Percentiles rank a stretch among this genome's conserved stretches.
Evolutionary conservation across 2,113 vertebrate species (phyloP).

Genomic region (Caranx ignobilis): DNA sequence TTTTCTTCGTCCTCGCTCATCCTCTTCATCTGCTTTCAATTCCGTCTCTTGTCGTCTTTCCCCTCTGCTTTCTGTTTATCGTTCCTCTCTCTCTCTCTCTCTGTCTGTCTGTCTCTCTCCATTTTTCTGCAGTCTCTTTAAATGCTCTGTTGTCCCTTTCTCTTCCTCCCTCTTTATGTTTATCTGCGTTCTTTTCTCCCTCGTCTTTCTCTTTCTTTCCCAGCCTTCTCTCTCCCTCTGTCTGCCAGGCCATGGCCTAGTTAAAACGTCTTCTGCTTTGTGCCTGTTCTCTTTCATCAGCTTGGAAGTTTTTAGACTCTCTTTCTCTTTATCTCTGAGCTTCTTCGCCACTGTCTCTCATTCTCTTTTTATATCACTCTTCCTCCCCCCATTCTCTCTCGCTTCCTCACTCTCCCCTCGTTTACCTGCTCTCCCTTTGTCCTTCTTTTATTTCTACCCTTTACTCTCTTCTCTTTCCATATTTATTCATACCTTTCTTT

Average conservation of each 20-base stretch:
- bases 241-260: slow-evolving; percentile 64
- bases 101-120: background rate
- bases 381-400: background rate
- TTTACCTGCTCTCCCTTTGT: slow-evolving; percentile 40
- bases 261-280: slow-evolving; percentile 63
- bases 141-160: slow-evolving; percentile 16
- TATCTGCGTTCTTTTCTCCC: slow-evolving; percentile 29
- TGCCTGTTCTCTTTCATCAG: slow-evolving; percentile 61
- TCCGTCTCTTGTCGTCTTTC: slow-evolving; percentile 1
- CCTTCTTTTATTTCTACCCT: slow-evolving; percentile 3
- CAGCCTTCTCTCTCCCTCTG: slow-evolving; percentile 20
- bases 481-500: slow-evolving; percentile 37
- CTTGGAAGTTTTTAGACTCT: slow-evolving; percentile 52
- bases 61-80: background rate
- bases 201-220: slow-evolving; percentile 10
- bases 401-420: background rate
- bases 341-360: slow-evolving; percentile 17
- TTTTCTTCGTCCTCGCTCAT: background rate
- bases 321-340: slow-evolving; percentile 19
- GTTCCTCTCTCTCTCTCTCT: background rate
- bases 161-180: slow-evolving; percentile 30
- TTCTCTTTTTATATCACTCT: slow-evolving; percentile 4
- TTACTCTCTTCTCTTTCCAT: slow-evolving; percentile 8
- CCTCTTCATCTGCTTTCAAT: slow-evolving; percentile 1
- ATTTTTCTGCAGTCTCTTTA: background rate